Percentiles rank a stretch among this genome's conserved stretches.
phyloP scores from a whole-genome alignment of 2,797 vertebrate genomes.

The Aratinga solstitialis region DNA sequence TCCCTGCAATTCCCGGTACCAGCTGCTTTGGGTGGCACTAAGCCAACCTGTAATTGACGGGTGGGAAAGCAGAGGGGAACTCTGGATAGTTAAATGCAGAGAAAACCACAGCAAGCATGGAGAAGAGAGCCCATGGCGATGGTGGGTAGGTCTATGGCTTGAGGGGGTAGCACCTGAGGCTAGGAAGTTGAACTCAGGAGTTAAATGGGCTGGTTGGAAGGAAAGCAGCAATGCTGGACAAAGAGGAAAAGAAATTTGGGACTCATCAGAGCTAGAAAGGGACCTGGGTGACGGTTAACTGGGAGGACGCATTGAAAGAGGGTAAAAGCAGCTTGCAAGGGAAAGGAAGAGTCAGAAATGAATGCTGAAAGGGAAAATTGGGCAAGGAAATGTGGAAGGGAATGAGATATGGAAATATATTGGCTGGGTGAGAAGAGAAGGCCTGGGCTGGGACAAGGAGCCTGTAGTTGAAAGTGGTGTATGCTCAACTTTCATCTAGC shows the following conservation, averaged over 20 bases:
- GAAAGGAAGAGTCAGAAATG: neutral
- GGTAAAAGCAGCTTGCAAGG: neutral
- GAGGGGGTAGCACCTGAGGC: neutral
- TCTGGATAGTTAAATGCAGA: neutral
- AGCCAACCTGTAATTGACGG: neutral
- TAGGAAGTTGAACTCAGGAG: neutral
- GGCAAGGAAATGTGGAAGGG: neutral
- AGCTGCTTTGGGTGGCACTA: neutral
- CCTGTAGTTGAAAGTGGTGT: neutral
- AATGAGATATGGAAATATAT: accelerated
- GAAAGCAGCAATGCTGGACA: neutral
- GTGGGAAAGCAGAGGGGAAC: neutral
- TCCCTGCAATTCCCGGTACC: neutral
- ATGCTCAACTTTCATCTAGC: neutral
- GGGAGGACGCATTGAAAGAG: neutral
- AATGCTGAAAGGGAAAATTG: neutral
- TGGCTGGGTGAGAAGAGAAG: neutral
- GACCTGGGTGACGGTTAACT: neutral
- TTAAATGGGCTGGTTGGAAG: neutral
- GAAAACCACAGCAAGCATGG: neutral
- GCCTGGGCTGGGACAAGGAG: neutral
- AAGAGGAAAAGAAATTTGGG: neutral
- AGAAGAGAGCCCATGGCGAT: neutral
- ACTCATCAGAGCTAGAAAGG: neutral
- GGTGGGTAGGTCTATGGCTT: neutral